phyloP scores from a whole-genome alignment of 1,140 invertebrate genomes.

The Cotesia typhae region DNA sequence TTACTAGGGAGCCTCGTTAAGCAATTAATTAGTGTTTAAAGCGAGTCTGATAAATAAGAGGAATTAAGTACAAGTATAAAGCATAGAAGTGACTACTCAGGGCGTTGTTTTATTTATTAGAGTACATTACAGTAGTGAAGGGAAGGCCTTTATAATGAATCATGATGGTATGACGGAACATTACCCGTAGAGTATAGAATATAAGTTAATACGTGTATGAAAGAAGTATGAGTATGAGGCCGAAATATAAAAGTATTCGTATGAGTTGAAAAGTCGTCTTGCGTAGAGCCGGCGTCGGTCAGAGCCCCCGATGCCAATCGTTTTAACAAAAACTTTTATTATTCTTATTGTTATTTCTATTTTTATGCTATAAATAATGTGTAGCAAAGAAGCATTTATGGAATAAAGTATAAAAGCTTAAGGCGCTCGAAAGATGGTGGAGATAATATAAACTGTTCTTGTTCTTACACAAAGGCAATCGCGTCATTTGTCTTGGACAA shows the following conservation, averaged over 20 bases:
- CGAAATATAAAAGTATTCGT: not conserved
- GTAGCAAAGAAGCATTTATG: no score
- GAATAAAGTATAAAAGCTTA: no score
- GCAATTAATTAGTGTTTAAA: no score
- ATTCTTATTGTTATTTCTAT: not conserved
- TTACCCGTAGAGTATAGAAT: slow-evolving; percentile 16
- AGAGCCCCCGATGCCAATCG: slow-evolving; percentile 40
- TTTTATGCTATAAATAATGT: not conserved
- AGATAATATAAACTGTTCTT: no score
- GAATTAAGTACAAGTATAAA: no score
- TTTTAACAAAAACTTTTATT: not conserved
- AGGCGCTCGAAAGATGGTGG: no score
- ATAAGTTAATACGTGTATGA: not conserved
- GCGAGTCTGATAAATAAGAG: no score
- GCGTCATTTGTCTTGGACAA: no score
- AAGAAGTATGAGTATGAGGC: no score
- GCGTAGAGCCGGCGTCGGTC: slow-evolving; percentile 48
- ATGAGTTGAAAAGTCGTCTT: slow-evolving; percentile 35
- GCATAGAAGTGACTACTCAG: not conserved
- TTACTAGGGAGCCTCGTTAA: no score
- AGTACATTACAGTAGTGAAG: no score
- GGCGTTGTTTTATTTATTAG: not conserved
- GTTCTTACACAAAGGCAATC: no score
- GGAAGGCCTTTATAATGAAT: slow-evolving; percentile 1
- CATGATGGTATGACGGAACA: slow-evolving; percentile 1